Evolutionary conservation across 2,888 invertebrate genomes (phyloP).

Genomic region (Argyra leucocephala): DNA sequence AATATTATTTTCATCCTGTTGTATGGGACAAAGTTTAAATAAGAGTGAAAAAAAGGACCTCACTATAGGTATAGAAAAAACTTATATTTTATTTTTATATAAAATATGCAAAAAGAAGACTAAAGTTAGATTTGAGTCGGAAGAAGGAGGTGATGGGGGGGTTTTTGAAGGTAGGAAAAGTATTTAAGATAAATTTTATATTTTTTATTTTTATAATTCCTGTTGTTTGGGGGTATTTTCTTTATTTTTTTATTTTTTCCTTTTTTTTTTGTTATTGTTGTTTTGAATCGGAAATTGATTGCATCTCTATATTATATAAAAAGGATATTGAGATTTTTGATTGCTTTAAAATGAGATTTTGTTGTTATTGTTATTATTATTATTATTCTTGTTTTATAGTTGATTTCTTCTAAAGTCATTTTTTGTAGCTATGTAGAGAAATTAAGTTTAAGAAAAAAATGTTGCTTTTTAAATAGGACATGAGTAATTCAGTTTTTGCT

Average conservation of each 20-base stretch:
- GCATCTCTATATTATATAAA: neutral
- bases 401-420: neutral
- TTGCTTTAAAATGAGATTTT: constrained; percentile 2
- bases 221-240: neutral
- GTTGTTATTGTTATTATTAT: neutral
- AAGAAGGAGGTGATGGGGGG: neutral
- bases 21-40: neutral
- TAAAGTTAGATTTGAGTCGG: no score
- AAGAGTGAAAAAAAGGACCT: neutral
- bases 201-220: neutral
- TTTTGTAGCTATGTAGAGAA: neutral
- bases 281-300: constrained; percentile 4
- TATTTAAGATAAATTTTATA: constrained; percentile 2
- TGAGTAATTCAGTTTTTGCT: neutral
- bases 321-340: constrained; percentile 1
- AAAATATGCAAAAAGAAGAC: no score
- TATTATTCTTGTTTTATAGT: neutral
- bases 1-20: neutral
- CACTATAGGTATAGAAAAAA: neutral
- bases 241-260: neutral
- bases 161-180: neutral
- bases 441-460: no score
- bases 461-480: neutral
- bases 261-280: neutral
- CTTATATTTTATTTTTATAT: no score